Conservation (phyloP, 2,797 vertebrate genomes). For the Odontamblyopus lacepedii region DNA sequence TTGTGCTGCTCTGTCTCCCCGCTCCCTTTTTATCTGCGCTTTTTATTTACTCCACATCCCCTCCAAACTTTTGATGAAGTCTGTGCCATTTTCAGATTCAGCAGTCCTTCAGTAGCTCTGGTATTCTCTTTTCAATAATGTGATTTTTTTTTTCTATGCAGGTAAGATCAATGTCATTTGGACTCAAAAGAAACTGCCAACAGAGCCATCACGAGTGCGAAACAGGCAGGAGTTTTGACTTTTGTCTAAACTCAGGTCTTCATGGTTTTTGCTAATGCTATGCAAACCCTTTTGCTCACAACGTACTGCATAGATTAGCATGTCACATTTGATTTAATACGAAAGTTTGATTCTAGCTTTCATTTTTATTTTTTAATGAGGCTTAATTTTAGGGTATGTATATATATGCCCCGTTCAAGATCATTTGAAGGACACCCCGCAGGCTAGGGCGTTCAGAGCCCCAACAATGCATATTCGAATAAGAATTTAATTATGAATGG, state of each 20-base stretch:
- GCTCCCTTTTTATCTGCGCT: conserved; percentile 19
- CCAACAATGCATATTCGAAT: too few relatives aligned
- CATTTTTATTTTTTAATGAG: too few relatives aligned
- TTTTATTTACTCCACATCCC: conserved; percentile 14
- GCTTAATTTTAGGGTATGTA: too few relatives aligned
- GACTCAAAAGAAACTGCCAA: conserved; percentile 4
- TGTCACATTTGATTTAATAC: too few relatives aligned
- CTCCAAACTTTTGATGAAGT: conserved; percentile 27
- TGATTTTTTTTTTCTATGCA: neutral
- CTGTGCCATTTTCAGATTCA: conserved; percentile 20
- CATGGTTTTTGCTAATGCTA: too few relatives aligned
- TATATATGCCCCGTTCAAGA: too few relatives aligned
- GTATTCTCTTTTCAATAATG: conserved; percentile 2
- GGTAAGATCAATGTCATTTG: conserved; percentile 9
- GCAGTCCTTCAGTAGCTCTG: neutral
- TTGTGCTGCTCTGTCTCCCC: conserved; percentile 12
- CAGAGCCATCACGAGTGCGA: neutral
- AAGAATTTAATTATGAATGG: too few relatives aligned
- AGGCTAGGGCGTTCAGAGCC: too few relatives aligned
- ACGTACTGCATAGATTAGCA: too few relatives aligned
- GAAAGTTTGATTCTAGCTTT: too few relatives aligned
- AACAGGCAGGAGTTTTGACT: neutral
- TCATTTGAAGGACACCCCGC: too few relatives aligned
- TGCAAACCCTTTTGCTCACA: too few relatives aligned
- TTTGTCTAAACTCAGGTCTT: neutral